phyloP scores from a whole-genome alignment of 2,888 invertebrate species.

The Plebejus anna region DNA sequence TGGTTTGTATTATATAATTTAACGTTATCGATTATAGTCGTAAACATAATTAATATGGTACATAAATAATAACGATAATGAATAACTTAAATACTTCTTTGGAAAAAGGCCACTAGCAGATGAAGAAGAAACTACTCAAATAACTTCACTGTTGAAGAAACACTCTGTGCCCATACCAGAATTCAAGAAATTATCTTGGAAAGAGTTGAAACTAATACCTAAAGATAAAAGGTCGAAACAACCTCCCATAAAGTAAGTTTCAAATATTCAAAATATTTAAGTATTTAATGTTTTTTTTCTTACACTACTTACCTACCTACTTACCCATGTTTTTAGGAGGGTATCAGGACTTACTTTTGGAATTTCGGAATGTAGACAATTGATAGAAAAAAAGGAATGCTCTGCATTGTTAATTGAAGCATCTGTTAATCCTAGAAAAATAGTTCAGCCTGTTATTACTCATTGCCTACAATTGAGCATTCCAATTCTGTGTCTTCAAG shows the following conservation, averaged over 20 bases:
- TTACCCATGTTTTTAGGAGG: conserved; percentile 46
- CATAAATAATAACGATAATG: neutral
- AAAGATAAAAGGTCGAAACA: conserved; percentile 62
- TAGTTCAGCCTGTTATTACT: conserved; percentile 65
- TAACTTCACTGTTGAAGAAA: conserved; percentile 47
- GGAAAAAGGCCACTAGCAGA: conserved; percentile 53
- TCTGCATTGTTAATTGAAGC: conserved; percentile 64
- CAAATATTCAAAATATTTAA: neutral
- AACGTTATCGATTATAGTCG: neutral
- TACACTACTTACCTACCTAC: neutral
- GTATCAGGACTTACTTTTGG: conserved; percentile 65
- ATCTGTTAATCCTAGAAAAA: conserved; percentile 57
- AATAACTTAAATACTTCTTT: neutral
- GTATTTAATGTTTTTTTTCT: neutral
- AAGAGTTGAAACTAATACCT: conserved; percentile 57
- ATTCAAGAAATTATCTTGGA: conserved; percentile 64
- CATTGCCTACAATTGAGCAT: conserved; percentile 50
- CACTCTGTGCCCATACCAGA: conserved; percentile 54
- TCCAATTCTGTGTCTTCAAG: conserved; percentile 61
- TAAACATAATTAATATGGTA: neutral
- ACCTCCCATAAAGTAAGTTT: conserved; percentile 54
- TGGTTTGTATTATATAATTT: conserved; percentile 50
- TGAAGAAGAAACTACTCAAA: conserved; percentile 45
- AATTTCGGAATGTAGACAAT: conserved; percentile 54
- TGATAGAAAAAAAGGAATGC: conserved; percentile 50